A percentile compares a stretch with the other conserved stretches of the same genome.
Conservation (phyloP, 2,888 invertebrate genomes). For the Dicyrtomina minuta region DNA sequence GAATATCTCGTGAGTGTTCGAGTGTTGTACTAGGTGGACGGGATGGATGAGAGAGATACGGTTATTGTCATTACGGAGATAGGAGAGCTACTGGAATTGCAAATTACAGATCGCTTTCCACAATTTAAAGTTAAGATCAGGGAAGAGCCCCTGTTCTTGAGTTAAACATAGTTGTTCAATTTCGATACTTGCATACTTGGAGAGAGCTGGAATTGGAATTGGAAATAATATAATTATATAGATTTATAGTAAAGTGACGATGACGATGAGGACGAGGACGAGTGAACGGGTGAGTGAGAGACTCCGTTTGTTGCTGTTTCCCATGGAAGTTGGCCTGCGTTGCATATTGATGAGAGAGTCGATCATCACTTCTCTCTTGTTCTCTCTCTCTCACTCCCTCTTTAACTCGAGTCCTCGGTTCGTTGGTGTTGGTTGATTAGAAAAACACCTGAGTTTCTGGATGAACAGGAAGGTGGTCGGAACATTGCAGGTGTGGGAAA, state of each 20-base stretch:
- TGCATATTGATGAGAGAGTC: slow-evolving; percentile 31
- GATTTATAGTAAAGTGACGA: not conserved
- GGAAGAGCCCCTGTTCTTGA: not conserved
- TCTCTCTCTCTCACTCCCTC: not conserved
- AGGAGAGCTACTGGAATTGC: too few species aligned
- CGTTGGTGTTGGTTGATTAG: slow-evolving; percentile 26
- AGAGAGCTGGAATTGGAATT: too few species aligned
- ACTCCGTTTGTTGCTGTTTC: not conserved
- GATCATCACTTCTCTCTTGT: slow-evolving; percentile 12
- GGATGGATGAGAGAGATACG: too few species aligned
- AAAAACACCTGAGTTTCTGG: slow-evolving; percentile 33
- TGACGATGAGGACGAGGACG: not conserved
- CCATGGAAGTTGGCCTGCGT: slow-evolving; percentile 12
- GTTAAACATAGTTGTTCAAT: not conserved
- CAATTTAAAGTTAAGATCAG: too few species aligned
- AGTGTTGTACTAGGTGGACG: too few species aligned
- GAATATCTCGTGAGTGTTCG: too few species aligned
- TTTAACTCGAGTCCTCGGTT: not conserved
- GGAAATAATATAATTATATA: not conserved
- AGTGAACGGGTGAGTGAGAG: not conserved
- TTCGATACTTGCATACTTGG: too few species aligned
- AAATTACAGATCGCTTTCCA: too few species aligned
- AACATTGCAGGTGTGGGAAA: slow-evolving; percentile 36
- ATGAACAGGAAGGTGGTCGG: slow-evolving; percentile 26
- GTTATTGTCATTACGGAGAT: too few species aligned